Evolutionary conservation across 2,888 invertebrate genomes (phyloP).

Genomic region (Leistus spinibarbis): DNA sequence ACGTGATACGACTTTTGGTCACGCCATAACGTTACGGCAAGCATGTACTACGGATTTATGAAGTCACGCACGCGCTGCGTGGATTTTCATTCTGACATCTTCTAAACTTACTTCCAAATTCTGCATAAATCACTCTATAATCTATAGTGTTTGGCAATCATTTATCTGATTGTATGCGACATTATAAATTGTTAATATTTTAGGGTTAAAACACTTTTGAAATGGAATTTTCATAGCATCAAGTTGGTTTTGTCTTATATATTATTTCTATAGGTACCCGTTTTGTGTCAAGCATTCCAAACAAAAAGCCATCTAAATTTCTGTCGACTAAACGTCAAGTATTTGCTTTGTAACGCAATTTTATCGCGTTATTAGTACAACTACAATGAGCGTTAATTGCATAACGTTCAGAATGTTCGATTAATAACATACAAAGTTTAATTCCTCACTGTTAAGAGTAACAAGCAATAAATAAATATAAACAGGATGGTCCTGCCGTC

Average conservation of each 20-base stretch:
- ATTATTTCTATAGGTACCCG: no score
- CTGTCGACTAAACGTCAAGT: neutral
- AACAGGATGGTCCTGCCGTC: conserved; percentile 8
- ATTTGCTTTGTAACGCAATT: neutral
- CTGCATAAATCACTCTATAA: neutral
- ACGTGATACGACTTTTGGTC: neutral
- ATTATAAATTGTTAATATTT: neutral
- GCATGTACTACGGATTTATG: neutral
- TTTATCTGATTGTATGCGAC: neutral
- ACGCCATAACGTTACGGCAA: neutral
- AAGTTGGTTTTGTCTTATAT: no score
- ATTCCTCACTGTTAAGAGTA: neutral
- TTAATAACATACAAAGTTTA: neutral
- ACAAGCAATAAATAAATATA: neutral
- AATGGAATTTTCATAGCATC: neutral
- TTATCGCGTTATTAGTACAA: neutral
- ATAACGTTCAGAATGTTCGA: neutral
- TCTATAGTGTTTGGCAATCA: neutral
- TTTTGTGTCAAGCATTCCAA: no score
- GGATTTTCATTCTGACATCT: neutral
- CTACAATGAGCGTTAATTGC: neutral
- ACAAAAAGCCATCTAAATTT: neutral
- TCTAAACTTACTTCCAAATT: neutral
- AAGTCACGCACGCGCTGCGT: neutral
- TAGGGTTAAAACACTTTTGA: neutral